Base-by-base conservation (phyloP, 2,888 invertebrate genomes). In the Thecophora atra region DNA sequence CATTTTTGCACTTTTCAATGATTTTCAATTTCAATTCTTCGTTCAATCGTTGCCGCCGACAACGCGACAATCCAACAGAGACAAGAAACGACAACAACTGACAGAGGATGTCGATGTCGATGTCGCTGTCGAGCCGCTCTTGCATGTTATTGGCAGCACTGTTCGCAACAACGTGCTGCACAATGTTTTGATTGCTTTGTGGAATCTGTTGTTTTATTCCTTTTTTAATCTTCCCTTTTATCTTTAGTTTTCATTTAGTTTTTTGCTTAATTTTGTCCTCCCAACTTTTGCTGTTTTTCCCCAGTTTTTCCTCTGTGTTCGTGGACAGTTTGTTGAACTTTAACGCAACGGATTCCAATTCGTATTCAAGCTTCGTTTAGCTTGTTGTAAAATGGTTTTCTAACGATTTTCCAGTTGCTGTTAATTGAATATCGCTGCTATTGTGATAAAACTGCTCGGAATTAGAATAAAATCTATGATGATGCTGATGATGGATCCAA, bases 21-120 rank as follows among this genome's bases (percentile, higher is more conserved):
- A 56, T 68, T 64, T 68, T 68, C 68, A 68, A 58, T 68, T 68
- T 68, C 68, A 58, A 68, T 68, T 68, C 56, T 21, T 56, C 44
- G 42, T 42, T 44, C 56, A 68, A 58, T 47, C 44, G 47, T n/a
- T 47, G 21, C 44, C 21, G 63, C 42, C 19, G 42, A 63, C 17
- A 37, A 42, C 17, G 15, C 47, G 47, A 47, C 47, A 47, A 47
- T 17, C 47, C 17, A 47, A n/a, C 47, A 47, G 47, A 47, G 47
- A 47, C 47, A 47, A 47, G 37, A 21, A 56, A 21, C 56, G 13
- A 15, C 28, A 17, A n/a, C 28, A 24, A 26, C 17, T 28, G 60
- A 11, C 60, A 60, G 30, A 7, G 5, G 26, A 11, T 17, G 30
- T 24, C 11, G 60, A 8, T 7, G 30, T 28, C 8, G 30, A 15